A percentile compares a stretch with the other conserved stretches of the same genome.
phyloP scores from a whole-genome alignment of 1,140 invertebrate species.

The Drosophila willistoni region DNA sequence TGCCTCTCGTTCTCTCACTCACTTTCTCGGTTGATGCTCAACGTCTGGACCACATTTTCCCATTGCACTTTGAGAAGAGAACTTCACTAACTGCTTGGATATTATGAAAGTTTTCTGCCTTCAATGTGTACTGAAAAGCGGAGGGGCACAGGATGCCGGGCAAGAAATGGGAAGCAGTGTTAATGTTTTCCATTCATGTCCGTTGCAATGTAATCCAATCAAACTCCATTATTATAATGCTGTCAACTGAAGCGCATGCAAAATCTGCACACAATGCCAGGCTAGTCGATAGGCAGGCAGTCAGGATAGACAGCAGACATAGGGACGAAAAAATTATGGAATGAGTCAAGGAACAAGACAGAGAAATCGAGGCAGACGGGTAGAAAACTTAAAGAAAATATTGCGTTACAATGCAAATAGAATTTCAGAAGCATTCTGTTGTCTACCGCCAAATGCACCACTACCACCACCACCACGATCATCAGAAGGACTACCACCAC shows the following conservation, averaged over 20 bases:
- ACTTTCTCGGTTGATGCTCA: constrained; percentile 36
- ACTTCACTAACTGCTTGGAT: constrained; percentile 73
- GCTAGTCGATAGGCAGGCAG: constrained; percentile 14
- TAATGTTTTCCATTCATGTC: constrained; percentile 78
- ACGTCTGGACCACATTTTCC: constrained; percentile 46
- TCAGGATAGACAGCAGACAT: background rate
- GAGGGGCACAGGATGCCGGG: background rate
- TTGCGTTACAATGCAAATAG: constrained; percentile 74
- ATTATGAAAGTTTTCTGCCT: constrained; percentile 75
- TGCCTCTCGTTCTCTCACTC: background rate
- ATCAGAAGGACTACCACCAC: background rate
- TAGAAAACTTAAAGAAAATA: constrained; percentile 63
- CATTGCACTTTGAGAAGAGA: constrained; percentile 17
- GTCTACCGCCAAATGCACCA: constrained; percentile 21
- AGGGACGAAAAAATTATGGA: constrained; percentile 28
- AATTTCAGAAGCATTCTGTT: constrained; percentile 65
- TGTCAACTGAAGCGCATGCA: constrained; percentile 72
- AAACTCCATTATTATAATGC: constrained; percentile 81
- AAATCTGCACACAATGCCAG: constrained; percentile 43
- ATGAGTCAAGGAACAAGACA: constrained; percentile 6
- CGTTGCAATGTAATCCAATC: constrained; percentile 79
- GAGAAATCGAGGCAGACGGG: constrained; percentile 18
- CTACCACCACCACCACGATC: background rate
- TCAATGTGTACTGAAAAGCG: constrained; percentile 58
- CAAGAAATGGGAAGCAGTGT: constrained; percentile 65